phyloP scores from a whole-genome alignment of 2,113 vertebrate genomes.

The Corythoichthys intestinalis region DNA sequence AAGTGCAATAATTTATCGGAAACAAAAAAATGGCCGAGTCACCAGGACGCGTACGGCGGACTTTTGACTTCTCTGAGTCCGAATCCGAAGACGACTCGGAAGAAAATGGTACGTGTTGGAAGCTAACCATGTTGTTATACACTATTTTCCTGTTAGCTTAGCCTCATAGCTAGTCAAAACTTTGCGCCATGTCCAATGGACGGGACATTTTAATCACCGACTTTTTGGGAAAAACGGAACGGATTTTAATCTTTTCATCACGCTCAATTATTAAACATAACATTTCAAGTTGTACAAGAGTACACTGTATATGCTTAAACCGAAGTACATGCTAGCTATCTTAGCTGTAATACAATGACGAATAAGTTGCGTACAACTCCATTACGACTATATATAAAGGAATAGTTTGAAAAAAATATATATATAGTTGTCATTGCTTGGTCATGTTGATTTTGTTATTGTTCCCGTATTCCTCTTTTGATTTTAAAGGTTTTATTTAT shows the following conservation, averaged over 20 bases:
- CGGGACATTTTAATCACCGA: too few relatives aligned
- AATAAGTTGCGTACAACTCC: too few relatives aligned
- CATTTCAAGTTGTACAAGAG: too few relatives aligned
- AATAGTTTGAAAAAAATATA: too few relatives aligned
- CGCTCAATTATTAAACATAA: too few relatives aligned
- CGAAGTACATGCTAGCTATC: background rate
- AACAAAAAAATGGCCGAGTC: constrained; percentile 44
- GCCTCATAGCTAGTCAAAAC: constrained; percentile 26
- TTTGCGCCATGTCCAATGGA: background rate
- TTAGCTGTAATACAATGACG: background rate
- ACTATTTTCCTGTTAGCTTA: constrained; percentile 37
- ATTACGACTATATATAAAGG: too few relatives aligned
- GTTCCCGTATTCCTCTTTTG: too few relatives aligned
- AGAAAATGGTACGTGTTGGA: constrained; percentile 46
- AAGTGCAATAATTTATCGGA: constrained; percentile 27
- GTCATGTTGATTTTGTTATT: too few relatives aligned
- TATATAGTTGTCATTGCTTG: too few relatives aligned
- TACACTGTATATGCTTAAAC: background rate
- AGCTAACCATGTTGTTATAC: constrained; percentile 29
- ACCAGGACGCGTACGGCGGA: constrained; percentile 20
- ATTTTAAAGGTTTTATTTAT: too few relatives aligned
- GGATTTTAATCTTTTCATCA: too few relatives aligned
- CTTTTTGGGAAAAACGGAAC: too few relatives aligned
- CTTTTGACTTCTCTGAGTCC: constrained; percentile 49
- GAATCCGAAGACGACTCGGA: constrained; percentile 37